Evolutionary conservation across 1,140 invertebrate genomes (phyloP), one percentile per base, ranked within the genome.

Genomic region (Penaeus chinensis): DNA sequence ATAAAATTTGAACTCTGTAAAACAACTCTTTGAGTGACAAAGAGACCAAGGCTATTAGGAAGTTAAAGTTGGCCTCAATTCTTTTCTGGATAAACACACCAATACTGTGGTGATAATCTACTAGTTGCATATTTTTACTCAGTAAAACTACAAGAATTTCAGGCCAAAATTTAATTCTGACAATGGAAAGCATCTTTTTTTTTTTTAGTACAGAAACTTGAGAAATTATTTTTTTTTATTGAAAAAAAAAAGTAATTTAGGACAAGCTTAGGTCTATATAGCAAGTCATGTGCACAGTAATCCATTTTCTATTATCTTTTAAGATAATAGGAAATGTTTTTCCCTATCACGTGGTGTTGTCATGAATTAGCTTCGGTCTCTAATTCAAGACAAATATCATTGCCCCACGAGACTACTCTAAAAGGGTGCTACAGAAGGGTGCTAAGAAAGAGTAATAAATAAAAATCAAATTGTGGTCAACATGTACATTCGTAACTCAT

Each of bases 1-100:
- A 83, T 83, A 88, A 80, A 79, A 78, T 88, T 88, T 88, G 82
- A 84, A 88, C 87, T 84, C 81, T 78, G 60, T 88, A 62, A 84
- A 87, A 83, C 65, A 80, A 84, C 71, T 76, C 66, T 60, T 42
- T 63, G 71, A 81, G 60, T 61, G 69, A 42, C 24, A 22, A 19
- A 24, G 54, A 42, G 42, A 32, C 71, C 42, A 74, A 74, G 42
- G 54, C 54, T 74, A 74, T 27, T 32, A 74, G 71, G 24, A 32
- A 74, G 19, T 74, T 32, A 74, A 74, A 74, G 27, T 74, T 74
- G 54, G 54, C 54, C 54, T 54, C 54, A 54, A 54, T 54, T 54
- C 54, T 54, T 54, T 54, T 54, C 69, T 71, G 69, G 27, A 74
- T 74, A 74, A 71, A 74, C 27, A 27, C 42, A 74, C 71, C 82